phyloP scores from a whole-genome alignment of 2,888 invertebrate genomes.

The Nomada goodeniana region DNA sequence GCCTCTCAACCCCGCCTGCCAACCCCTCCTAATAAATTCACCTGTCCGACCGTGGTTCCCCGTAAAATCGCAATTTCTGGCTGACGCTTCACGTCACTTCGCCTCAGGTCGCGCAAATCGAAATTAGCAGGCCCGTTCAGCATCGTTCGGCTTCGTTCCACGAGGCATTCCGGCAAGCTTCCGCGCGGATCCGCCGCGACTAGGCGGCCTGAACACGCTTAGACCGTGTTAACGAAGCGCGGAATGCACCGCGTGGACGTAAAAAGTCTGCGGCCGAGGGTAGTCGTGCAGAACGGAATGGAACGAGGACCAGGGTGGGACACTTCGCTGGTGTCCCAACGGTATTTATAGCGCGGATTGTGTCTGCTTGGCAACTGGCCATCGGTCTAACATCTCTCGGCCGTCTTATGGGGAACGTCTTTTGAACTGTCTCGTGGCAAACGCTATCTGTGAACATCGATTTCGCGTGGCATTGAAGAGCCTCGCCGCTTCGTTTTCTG shows the following conservation, averaged over 20 bases:
- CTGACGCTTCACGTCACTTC: not conserved
- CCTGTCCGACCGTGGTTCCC: not conserved
- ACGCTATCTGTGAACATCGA: constrained; percentile 53
- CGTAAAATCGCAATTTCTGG: constrained; percentile 5
- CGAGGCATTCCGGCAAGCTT: constrained; percentile 5
- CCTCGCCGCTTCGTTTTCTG: not conserved
- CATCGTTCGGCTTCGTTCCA: not conserved
- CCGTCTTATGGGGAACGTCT: constrained; percentile 56
- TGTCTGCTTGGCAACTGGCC: constrained; percentile 81
- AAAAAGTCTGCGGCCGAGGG: constrained; percentile 52
- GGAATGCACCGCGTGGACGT: constrained; percentile 48
- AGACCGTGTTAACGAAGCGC: constrained; percentile 51
- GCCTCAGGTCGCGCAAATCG: constrained; percentile 18
- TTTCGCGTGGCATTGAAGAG: not conserved
- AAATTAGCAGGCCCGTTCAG: constrained; percentile 25
- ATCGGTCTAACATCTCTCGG: constrained; percentile 59
- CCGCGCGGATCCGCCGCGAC: constrained; percentile 27
- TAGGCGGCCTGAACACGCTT: constrained; percentile 42
- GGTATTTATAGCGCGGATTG: constrained; percentile 83
- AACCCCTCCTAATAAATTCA: no score
- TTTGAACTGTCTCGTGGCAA: constrained; percentile 18
- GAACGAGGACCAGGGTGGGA: constrained; percentile 67
- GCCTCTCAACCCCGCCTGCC: no score
- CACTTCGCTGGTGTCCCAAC: constrained; percentile 66
- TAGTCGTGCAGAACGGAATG: constrained; percentile 66